Conservation (phyloP, 2,113 vertebrate genomes). For the Fregetta grallaria region DNA sequence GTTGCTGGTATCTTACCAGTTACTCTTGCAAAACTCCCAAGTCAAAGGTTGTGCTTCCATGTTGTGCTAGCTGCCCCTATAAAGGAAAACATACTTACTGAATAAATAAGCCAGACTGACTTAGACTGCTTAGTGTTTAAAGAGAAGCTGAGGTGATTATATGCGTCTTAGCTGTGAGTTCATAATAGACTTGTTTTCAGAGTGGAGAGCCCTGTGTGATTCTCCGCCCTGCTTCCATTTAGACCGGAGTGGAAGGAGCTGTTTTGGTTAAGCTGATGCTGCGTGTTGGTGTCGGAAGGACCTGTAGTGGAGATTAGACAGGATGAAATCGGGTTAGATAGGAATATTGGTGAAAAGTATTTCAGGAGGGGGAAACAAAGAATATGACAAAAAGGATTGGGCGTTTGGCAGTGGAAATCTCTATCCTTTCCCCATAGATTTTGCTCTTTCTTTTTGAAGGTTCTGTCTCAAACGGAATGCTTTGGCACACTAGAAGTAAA, state of each 20-base stretch:
- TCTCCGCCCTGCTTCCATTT: neutral
- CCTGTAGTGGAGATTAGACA: neutral
- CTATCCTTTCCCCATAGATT: neutral
- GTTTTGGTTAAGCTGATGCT: neutral
- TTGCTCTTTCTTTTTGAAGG: neutral
- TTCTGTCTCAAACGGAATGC: neutral
- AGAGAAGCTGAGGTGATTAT: neutral
- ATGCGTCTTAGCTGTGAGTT: neutral
- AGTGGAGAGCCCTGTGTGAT: neutral
- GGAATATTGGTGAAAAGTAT: neutral
- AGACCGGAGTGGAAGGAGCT: neutral
- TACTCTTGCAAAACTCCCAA: neutral
- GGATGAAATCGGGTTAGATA: accelerated
- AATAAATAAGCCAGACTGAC: neutral
- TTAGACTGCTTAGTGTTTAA: neutral
- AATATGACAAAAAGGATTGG: neutral
- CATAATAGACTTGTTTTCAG: neutral
- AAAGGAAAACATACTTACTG: neutral
- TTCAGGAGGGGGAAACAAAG: neutral
- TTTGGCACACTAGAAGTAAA: neutral
- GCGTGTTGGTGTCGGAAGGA: neutral
- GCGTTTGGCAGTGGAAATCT: neutral
- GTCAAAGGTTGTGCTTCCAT: neutral
- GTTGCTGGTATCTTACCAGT: neutral
- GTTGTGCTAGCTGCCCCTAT: neutral